Evolutionary conservation across 2,888 invertebrate species (phyloP).

Genomic region (Phyllotreta striolata): DNA sequence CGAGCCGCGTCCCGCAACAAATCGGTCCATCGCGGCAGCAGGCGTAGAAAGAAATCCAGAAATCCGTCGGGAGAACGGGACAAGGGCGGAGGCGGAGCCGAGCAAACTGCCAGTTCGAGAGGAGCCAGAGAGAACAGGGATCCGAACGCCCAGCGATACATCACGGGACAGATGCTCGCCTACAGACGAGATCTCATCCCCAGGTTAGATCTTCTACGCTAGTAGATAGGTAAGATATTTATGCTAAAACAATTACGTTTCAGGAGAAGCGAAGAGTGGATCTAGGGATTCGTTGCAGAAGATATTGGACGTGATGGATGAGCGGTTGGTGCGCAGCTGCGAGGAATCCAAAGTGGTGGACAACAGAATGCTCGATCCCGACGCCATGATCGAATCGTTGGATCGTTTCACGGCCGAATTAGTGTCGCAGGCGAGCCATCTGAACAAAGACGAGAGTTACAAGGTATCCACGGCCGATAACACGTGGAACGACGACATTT

Average conservation of each 20-base stretch:
- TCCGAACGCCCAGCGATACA: slow-evolving; percentile 44
- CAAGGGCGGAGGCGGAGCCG: slow-evolving; percentile 33
- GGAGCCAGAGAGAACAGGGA: slow-evolving; percentile 42
- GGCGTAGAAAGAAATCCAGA: slow-evolving; percentile 54
- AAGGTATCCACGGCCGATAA: slow-evolving; percentile 63
- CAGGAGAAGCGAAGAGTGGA: slow-evolving; percentile 61
- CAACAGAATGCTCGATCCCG: slow-evolving; percentile 66
- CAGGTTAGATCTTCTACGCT: slow-evolving; percentile 43
- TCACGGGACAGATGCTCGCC: slow-evolving; percentile 59
- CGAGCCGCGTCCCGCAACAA: slow-evolving; percentile 47
- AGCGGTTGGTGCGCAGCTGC: slow-evolving; percentile 52
- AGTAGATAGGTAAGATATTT: not conserved
- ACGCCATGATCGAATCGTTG: slow-evolving; percentile 73
- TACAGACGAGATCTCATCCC: slow-evolving; percentile 56
- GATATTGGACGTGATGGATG: slow-evolving; percentile 47
- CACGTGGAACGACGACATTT: slow-evolving; percentile 84
- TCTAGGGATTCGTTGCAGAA: slow-evolving; percentile 56
- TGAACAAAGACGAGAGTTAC: slow-evolving; percentile 61
- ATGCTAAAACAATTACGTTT: slow-evolving; percentile 23
- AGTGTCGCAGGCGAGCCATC: slow-evolving; percentile 71
- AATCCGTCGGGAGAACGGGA: slow-evolving; percentile 38
- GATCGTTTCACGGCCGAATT: slow-evolving; percentile 72
- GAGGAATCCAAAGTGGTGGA: slow-evolving; percentile 52
- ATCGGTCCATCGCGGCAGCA: slow-evolving; percentile 56
- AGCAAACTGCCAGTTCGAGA: slow-evolving; percentile 27